Base-by-base conservation (phyloP, 1,140 invertebrate species). In the Drosophila littoralis region DNA sequence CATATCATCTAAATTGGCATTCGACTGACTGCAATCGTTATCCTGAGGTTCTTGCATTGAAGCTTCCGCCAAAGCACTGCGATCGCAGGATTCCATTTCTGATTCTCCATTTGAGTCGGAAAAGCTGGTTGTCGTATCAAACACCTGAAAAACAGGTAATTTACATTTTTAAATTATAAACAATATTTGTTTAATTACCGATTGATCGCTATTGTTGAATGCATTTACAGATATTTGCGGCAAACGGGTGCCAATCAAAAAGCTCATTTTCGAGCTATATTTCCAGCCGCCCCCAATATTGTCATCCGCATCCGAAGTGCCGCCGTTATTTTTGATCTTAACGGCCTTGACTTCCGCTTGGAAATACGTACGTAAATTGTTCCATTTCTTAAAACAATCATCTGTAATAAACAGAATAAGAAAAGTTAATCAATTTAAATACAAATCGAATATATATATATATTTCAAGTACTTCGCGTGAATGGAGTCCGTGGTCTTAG, bases 301-400 rank as follows among this genome's bases (percentile, higher is more conserved):
- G 28, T 45, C 40, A 6, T 66, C 51, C 1, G 15, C 7, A 2
- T 57, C 64, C 6, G 52, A 58, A 28, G 35, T 10, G 8, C 33
- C 42, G 8, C 42, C 35, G 5, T 15, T 42, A 38, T 13, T 57
- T 8, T 40, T 46, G 7, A 45, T 7, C 40, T 65, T 65, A n/a
- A 55, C 10, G 7, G 50, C 6, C 40, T 57, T 67, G 2, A 38
- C n/a, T 28, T 67, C 64, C 1, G 52, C 42, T 15, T 48, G 42
- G 4, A 48, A 67, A 58, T 67, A 67, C 1, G 64, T 67, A 12
- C 64, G 43, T 15, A 67, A 17, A 48, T 67, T 67, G 43, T 67
- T 57, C 64, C 64, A 67, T 46, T 67, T 67, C 42, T 67, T 67
- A 28, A 57, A 67, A 13, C 64, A 67, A 57, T 67, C 64, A 10